Evolutionary conservation across 1,140 invertebrate genomes (phyloP).

Genomic region (Halesus radiatus): DNA sequence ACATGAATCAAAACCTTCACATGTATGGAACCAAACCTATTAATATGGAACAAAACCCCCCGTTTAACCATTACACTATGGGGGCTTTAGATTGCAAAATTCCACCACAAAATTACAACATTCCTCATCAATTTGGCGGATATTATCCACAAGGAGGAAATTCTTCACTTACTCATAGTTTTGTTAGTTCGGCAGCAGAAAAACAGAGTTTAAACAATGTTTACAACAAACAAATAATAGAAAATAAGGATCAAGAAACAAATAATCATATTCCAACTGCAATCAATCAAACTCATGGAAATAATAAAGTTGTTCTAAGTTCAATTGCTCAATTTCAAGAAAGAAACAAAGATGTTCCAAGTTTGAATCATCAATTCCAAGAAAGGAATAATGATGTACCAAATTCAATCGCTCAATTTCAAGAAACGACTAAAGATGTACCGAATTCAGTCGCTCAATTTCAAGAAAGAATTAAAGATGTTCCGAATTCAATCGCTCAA

Average conservation of each 20-base stretch:
- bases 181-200: not conserved
- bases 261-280: not conserved
- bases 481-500: not conserved
- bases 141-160: not conserved
- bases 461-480: too few species aligned
- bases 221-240: too few species aligned
- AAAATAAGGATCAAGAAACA: not conserved
- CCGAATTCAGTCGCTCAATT: too few species aligned
- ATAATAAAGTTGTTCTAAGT: not conserved
- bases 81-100: not conserved
- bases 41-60: conserved; percentile 13
- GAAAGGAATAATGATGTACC: too few species aligned
- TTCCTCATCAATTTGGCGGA: not conserved
- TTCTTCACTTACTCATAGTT: not conserved
- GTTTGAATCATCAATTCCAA: not conserved
- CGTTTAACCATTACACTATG: conserved; percentile 2
- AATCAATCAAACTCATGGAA: not conserved
- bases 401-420: not conserved
- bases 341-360: not conserved
- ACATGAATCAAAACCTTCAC: not conserved
- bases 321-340: not conserved
- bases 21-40: conserved; percentile 7
- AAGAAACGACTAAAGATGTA: not conserved
- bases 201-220: not conserved
- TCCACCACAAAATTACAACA: not conserved